A percentile compares a stretch with the other conserved stretches of the same genome.
phyloP scores from a whole-genome alignment of 2,797 vertebrate genomes.

The Morus bassanus region DNA sequence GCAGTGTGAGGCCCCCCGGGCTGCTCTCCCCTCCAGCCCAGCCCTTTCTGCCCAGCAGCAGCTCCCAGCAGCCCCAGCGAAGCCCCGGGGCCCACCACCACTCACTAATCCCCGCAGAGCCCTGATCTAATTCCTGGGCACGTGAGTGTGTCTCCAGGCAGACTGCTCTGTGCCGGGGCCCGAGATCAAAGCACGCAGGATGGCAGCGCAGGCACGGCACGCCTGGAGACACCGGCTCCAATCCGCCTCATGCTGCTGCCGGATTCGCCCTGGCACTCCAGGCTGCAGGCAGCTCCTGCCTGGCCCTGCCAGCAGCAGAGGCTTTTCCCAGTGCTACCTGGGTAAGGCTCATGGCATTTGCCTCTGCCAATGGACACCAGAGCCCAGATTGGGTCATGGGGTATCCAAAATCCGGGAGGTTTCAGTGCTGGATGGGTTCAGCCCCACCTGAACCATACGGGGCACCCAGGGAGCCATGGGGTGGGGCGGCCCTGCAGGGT shows the following conservation, averaged over 20 bases:
- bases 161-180: slow-evolving; percentile 1
- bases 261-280: background rate
- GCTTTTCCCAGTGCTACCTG: background rate
- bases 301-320: background rate
- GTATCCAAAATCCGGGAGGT: background rate
- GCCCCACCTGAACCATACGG: accelerated
- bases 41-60: slow-evolving; percentile 60
- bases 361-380: background rate
- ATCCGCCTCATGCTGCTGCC: background rate
- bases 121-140: slow-evolving; percentile 67
- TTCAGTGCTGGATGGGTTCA: background rate
- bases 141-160: slow-evolving; percentile 59
- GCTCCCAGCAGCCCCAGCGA: background rate
- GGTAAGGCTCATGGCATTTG: background rate
- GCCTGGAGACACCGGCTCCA: slow-evolving; percentile 51
- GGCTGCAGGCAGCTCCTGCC: background rate
- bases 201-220: background rate
- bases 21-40: background rate
- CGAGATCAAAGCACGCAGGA: background rate
- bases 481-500: background rate
- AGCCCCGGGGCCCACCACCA: background rate
- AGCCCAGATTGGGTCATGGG: accelerated
- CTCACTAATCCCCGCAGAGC: slow-evolving; percentile 58
- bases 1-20: accelerated
- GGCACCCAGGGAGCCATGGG: background rate